phyloP scores from a whole-genome alignment of 92 coral and sea anemone species.

The Parazoanthus atlanticus region DNA sequence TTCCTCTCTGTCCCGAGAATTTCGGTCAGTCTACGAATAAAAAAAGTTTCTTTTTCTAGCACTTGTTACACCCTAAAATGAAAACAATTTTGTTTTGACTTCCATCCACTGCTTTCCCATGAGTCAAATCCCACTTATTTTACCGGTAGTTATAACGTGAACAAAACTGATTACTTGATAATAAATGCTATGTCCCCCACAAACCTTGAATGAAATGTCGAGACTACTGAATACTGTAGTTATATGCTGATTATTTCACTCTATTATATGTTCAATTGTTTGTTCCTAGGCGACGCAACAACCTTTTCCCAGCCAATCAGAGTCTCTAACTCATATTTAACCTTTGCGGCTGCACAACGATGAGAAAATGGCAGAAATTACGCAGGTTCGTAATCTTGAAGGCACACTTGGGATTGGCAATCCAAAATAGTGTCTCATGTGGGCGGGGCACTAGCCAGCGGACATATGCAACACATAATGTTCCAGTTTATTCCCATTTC shows the following conservation, averaged over 20 bases:
- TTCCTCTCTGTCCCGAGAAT: constrained; percentile 58
- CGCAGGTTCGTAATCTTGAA: constrained; percentile 14
- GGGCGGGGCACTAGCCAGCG: constrained; percentile 40
- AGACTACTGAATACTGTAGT: no score
- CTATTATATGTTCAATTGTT: constrained; percentile 49
- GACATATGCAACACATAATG: constrained; percentile 39
- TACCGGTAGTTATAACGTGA: no score
- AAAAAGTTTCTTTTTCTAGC: constrained; percentile 45
- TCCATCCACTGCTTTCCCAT: no score
- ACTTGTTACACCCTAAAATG: constrained; percentile 62
- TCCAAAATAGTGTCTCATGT: constrained; percentile 36
- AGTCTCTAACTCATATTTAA: constrained; percentile 34
- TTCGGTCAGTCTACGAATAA: constrained; percentile 59
- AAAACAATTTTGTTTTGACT: not conserved
- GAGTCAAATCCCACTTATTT: no score
- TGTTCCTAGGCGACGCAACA: constrained; percentile 34
- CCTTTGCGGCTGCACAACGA: constrained; percentile 52
- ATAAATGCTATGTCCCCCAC: no score
- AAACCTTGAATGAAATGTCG: no score
- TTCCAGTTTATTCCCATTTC: not conserved
- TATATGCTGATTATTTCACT: no score
- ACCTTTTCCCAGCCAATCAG: constrained; percentile 39
- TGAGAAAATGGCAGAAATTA: constrained; percentile 47
- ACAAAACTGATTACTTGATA: no score
- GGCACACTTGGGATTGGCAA: constrained; percentile 34